Base-by-base conservation (phyloP, 2,888 invertebrate genomes). In the Aplocera efformata region DNA sequence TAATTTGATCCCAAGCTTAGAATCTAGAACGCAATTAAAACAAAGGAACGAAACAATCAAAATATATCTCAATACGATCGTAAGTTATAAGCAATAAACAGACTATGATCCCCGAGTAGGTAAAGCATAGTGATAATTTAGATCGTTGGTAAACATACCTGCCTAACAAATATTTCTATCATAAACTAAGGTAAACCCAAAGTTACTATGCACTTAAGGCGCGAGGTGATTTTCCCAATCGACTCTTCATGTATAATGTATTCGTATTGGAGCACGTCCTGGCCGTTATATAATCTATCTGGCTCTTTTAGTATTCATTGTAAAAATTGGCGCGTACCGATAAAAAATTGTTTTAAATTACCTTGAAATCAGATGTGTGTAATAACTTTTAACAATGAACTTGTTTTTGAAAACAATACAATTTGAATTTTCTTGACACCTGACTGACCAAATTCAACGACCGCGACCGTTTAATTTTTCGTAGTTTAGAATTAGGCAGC, bases 321-420 rank as follows among this genome's bases (percentile, higher is more conserved):
- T 58, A 63, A 67, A 69, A 59, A 69, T 70, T 68, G 29, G 66
- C 68, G 72, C 71, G 72, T 63, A 62, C 56, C 53, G 52, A 44
- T 47, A 62, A 65, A 64, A 73, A 72, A 74, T 73, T 75, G 65
- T 70, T 76, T 78, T 58, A 70, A 73, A 73, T 65, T 63, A 44
- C 53, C 48, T 17, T 8, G 17, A 31, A 27, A 27, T 46, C 48
- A 29, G 40, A 61, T n/a, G n/a, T n/a, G n/a, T n/a, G n/a, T n/a
- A n/a, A n/a, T n/a, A n/a, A 60, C 53, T 53, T 56, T 50, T 44
- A 42, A n/a, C n/a, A n/a, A n/a, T n/a, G n/a, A n/a, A 60, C 69
- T 63, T 17, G 3, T 17, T 17, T 17, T 17, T 5, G 13, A 17
- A n/a, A n/a, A n/a, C n/a, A n/a, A n/a, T n/a, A n/a, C n/a, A n/a